Evolutionary conservation across 2,888 invertebrate species (phyloP).

Genomic region (Mechanitis mazaeus): DNA sequence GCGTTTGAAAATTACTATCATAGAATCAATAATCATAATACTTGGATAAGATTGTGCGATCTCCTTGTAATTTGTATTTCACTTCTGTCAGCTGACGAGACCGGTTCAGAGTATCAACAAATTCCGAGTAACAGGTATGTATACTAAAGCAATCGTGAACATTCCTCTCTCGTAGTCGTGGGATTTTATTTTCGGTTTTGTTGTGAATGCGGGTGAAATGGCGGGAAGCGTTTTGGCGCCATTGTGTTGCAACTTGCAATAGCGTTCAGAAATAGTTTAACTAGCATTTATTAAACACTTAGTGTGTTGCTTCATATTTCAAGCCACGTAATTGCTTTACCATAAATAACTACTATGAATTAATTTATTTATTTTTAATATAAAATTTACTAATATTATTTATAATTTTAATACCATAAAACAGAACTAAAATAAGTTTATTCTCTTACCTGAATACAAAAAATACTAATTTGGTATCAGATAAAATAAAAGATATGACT

Average conservation of each 20-base stretch:
- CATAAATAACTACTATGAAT: background rate
- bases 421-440: no score
- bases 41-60: no score
- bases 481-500: no score
- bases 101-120: conserved; percentile 57
- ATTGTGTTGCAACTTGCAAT: conserved; percentile 18
- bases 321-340: background rate
- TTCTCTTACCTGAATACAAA: no score
- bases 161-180: conserved; percentile 43
- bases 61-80: conserved; percentile 43
- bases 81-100: conserved; percentile 60
- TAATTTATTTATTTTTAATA: background rate
- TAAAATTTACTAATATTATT: no score
- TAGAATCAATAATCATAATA: no score
- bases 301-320: background rate
- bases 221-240: conserved; percentile 37
- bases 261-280: conserved; percentile 15
- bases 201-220: conserved; percentile 34
- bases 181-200: conserved; percentile 45
- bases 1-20: no score
- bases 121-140: conserved; percentile 64
- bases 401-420: no score
- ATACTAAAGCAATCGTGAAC: conserved; percentile 42
- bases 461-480: no score
- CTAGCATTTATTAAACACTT: background rate